phyloP scores from a whole-genome alignment of 2,888 invertebrate genomes.

The Chrysolina oricalcia region DNA sequence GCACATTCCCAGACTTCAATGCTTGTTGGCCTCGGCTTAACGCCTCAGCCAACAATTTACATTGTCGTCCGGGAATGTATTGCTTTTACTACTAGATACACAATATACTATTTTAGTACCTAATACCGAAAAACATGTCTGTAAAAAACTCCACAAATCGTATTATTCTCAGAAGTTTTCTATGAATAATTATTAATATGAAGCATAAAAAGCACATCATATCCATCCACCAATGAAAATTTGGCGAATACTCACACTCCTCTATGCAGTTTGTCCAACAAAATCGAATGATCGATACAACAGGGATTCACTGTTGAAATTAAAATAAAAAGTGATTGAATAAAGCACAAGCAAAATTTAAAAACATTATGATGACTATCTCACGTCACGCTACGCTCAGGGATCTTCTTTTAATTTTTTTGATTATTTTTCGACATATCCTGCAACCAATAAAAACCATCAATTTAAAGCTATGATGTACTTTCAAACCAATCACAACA shows the following conservation, averaged over 20 bases:
- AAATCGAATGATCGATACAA: constrained; percentile 42
- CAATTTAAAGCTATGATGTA: no score
- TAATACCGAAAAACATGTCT: background rate
- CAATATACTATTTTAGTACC: no score
- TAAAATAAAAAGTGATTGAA: constrained; percentile 37
- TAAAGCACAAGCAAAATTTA: background rate
- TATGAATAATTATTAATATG: background rate
- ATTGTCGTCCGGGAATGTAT: no score
- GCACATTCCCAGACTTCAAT: no score
- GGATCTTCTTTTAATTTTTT: background rate
- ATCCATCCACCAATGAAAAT: constrained; percentile 34
- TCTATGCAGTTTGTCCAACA: constrained; percentile 48
- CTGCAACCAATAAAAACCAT: no score
- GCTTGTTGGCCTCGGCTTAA: no score
- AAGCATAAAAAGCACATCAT: constrained; percentile 32
- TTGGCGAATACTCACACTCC: constrained; percentile 48
- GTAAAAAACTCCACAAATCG: background rate
- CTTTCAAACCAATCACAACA: no score
- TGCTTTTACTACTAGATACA: no score
- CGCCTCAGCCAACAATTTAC: no score
- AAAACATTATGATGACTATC: background rate
- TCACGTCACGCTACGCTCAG: background rate
- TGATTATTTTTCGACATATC: no score
- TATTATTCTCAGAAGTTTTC: background rate
- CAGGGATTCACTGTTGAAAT: constrained; percentile 45